Percentiles rank a stretch among this genome's conserved stretches.
phyloP scores from a whole-genome alignment of 2,888 invertebrate species.

The Hololepta plana region DNA sequence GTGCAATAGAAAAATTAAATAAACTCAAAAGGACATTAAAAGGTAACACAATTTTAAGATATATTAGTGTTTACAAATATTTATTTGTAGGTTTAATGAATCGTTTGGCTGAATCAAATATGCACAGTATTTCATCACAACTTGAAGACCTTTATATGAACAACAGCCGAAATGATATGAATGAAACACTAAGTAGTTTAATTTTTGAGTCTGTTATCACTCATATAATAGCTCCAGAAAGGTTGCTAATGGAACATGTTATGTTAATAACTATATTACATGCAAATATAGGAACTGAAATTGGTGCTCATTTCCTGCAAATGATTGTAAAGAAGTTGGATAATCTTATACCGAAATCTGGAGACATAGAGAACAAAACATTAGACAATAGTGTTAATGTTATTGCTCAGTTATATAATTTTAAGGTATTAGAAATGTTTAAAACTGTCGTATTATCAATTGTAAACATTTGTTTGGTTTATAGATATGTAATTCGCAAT shows the following conservation, averaged over 20 bases:
- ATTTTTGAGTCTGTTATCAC: conserved; percentile 51
- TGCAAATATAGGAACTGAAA: conserved; percentile 79
- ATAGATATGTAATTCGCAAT: conserved; percentile 58
- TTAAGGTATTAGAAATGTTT: conserved; percentile 58
- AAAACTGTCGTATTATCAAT: too few species aligned
- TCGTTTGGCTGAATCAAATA: conserved; percentile 71
- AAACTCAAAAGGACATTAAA: conserved; percentile 67
- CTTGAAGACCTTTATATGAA: conserved; percentile 64
- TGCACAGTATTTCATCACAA: conserved; percentile 62
- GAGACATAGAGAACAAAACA: conserved; percentile 52
- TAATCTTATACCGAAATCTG: conserved; percentile 29
- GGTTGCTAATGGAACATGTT: conserved; percentile 68
- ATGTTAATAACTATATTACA: conserved; percentile 70
- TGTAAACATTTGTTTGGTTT: conserved; percentile 10
- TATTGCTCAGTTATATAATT: conserved; percentile 70
- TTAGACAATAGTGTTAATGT: conserved; percentile 66
- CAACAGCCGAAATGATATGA: conserved; percentile 71
- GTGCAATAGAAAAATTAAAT: conserved; percentile 38
- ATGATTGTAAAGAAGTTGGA: conserved; percentile 50
- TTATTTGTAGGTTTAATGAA: conserved; percentile 47
- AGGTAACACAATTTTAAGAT: conserved; percentile 30
- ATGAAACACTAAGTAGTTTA: conserved; percentile 50
- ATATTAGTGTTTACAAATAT: conserved; percentile 1
- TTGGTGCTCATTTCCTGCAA: conserved; percentile 76
- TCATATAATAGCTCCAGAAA: conserved; percentile 43